Evolutionary conservation across 1,140 invertebrate genomes (phyloP), one percentile per base, ranked within the genome.

Genomic region (Cyclargus thomasi): DNA sequence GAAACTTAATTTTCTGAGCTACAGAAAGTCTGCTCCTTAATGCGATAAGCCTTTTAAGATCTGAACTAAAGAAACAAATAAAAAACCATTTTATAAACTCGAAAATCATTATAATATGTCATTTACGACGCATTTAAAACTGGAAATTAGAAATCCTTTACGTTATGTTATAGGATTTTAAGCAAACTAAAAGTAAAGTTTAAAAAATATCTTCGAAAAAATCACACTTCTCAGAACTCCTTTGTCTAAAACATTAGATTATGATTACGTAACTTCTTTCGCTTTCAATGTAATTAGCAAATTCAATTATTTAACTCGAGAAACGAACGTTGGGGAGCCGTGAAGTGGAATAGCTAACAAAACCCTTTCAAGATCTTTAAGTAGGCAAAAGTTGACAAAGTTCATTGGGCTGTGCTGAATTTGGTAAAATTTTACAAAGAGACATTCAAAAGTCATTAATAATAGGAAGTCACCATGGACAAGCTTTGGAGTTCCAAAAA

Each of bases 271-370:
- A 47, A 47, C 10, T 47, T 47, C 39, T 47, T 47, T 47, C 3
- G 14, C 39, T 22, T 16, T 21, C 20, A 36, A 39, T 36, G 20
- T 36, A 66, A 66, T 66, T 62, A 55, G 35, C 18, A 59, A 57
- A 66, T 59, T 59, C 55, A 66, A 66, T 55, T 66, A 20, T 63
- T 36, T 11, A 66, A 62, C 16, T 66, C 53, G 55, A 71, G 17
- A 59, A 29, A 29, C 29, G n/a, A n/a, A 72, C 74, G 77, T 78
- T 83, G 77, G 63, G 75, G 80, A 76, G 78, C 74, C 70, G 73
- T 77, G 78, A 78, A 79, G 75, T 72, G 66, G 53, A 7, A 66
- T 67, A 73, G 67, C 70, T 79, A 81, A 77, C 68, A 76, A 76
- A 79, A 70, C 77, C 75, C 70, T 78, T 74, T 65, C 47, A 65